These are phyloP conservation scores for Leptinotarsa rubiginosa DNA, from an alignment of 2,888 invertebrate species.

Conservation along the genomic window DNA sequence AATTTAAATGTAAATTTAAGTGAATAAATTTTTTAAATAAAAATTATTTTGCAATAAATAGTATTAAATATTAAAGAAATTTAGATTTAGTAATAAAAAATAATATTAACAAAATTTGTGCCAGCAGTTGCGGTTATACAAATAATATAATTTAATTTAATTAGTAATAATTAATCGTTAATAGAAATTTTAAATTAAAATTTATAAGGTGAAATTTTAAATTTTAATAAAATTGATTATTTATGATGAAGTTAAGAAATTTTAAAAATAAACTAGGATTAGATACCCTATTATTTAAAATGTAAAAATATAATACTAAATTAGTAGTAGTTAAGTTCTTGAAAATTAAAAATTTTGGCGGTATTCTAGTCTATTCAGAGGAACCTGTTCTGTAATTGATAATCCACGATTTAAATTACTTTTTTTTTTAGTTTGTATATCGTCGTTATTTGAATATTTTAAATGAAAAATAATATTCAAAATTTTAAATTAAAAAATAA, in stretches of 20 bases:
- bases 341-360: constrained; percentile 79
- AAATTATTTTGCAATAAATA: constrained; percentile 64
- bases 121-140: constrained; percentile 80
- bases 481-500: constrained; percentile 66
- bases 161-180: constrained; percentile 63
- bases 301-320: constrained; percentile 66
- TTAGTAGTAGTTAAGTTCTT: constrained; percentile 73
- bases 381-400: constrained; percentile 78
- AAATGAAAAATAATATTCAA: constrained; percentile 65
- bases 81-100: constrained; percentile 72
- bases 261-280: constrained; percentile 73
- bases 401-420: constrained; percentile 71
- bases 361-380: constrained; percentile 78
- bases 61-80: constrained; percentile 72
- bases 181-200: constrained; percentile 62
- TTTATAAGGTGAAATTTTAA: constrained; percentile 73
- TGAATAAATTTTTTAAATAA: constrained; percentile 53
- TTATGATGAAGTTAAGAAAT: constrained; percentile 66
- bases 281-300: constrained; percentile 76
- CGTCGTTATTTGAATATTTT: constrained; percentile 28
- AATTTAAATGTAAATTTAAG: constrained; percentile 72
- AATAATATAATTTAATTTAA: constrained; percentile 64
- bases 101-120: constrained; percentile 75
- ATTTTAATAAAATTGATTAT: constrained; percentile 62
- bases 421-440: constrained; percentile 28